phyloP scores from a whole-genome alignment of 2,797 vertebrate species.

The Percopsis omiscomaycus region DNA sequence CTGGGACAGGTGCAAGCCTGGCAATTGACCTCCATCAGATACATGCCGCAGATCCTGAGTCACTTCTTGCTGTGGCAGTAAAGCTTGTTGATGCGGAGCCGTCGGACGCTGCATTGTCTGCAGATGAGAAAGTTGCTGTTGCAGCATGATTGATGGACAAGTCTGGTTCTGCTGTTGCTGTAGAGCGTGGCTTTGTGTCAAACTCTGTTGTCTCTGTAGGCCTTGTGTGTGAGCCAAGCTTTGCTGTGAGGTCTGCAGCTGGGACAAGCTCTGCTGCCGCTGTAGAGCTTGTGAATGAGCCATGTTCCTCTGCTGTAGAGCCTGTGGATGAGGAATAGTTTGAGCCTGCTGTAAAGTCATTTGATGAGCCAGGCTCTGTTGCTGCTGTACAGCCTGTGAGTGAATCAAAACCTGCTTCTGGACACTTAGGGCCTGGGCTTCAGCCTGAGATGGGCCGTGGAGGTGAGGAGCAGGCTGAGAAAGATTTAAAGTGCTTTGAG shows the following conservation, averaged over 20 bases:
- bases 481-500: conserved; percentile 87
- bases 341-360: conserved; percentile 65
- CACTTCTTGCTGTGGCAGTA: conserved; percentile 75
- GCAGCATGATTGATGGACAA: conserved; percentile 50
- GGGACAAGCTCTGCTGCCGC: conserved; percentile 66
- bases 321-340: conserved; percentile 53
- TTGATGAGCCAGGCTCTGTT: conserved; percentile 74
- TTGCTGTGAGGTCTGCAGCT: conserved; percentile 64
- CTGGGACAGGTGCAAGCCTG: conserved; percentile 79
- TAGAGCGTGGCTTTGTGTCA: conserved; percentile 55
- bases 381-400: conserved; percentile 85
- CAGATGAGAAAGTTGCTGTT: conserved; percentile 57
- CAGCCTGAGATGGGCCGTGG: conserved; percentile 72
- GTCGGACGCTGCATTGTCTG: conserved; percentile 73
- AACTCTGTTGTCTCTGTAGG: conserved; percentile 66
- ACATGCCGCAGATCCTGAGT: conserved; percentile 84
- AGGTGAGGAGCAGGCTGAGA: conserved; percentile 74
- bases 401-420: conserved; percentile 82
- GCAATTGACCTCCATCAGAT: conserved; percentile 78
- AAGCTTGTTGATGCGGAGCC: conserved; percentile 64
- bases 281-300: conserved; percentile 60
- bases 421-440: conserved; percentile 64
- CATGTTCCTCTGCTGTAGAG: conserved; percentile 61
- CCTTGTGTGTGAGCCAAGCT: conserved; percentile 58
- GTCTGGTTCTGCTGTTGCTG: conserved; percentile 62